Evolutionary conservation across 1,140 invertebrate species (phyloP).

Genomic region (Drosophila ohnishii): DNA sequence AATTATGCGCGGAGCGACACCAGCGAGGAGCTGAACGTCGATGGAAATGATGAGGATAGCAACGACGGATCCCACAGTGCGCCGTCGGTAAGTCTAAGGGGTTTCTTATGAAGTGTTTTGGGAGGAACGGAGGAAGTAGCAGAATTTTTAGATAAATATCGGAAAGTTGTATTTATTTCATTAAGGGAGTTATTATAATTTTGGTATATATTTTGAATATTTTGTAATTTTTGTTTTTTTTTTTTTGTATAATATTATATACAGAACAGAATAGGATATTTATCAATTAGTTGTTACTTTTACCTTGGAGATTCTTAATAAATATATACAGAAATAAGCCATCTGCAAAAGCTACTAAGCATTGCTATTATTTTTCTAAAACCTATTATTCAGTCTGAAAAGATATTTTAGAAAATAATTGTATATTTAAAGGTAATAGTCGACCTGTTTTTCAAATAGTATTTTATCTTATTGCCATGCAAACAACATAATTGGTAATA

Average conservation of each 20-base stretch:
- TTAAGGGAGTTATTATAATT: not conserved
- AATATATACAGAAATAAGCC: not conserved
- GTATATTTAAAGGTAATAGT: not conserved
- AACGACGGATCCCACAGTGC: conserved; percentile 78
- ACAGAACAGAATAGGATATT: not conserved
- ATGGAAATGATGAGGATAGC: conserved; percentile 82
- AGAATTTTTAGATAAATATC: not conserved
- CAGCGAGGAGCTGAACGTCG: conserved; percentile 81
- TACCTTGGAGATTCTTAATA: not conserved
- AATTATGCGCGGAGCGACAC: conserved; percentile 82
- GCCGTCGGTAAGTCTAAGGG: conserved; percentile 73
- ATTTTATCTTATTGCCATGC: too few relatives aligned
- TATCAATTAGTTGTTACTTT: not conserved
- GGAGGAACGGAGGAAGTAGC: not conserved
- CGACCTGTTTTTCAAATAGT: too few relatives aligned
- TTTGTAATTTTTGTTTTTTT: not conserved
- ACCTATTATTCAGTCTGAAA: not conserved
- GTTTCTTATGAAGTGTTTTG: not conserved
- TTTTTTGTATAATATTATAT: not conserved
- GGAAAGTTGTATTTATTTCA: too few relatives aligned
- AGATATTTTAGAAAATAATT: not conserved
- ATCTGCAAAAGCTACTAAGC: too few relatives aligned
- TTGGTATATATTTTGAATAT: not conserved
- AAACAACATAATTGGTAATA: too few relatives aligned
- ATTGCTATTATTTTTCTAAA: not conserved